Conservation (phyloP, 2,888 invertebrate species). For the Petrolisthes cinctipes region DNA sequence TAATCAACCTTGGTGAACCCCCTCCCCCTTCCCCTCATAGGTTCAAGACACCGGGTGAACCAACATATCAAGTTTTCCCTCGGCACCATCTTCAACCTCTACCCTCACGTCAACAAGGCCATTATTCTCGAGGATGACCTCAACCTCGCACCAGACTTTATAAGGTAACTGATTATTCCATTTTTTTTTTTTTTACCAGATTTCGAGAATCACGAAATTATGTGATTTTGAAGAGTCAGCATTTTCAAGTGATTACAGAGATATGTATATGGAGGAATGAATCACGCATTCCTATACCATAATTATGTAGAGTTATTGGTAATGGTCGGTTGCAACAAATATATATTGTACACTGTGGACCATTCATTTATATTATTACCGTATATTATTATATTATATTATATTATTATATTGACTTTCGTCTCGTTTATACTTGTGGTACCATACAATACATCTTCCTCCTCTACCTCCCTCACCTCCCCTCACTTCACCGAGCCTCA, state of each 20-base stretch:
- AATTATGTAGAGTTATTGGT: neutral
- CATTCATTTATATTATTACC: too few relatives aligned
- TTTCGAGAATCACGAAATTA: neutral
- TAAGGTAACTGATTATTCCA: slow-evolving; percentile 40
- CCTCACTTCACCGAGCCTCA: neutral
- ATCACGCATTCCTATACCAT: neutral
- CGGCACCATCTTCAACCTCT: slow-evolving; percentile 25
- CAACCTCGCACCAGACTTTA: slow-evolving; percentile 54
- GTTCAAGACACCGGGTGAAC: slow-evolving; percentile 53
- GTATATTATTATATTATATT: too few relatives aligned
- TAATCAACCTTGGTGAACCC: too few relatives aligned
- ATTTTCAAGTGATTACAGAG: neutral
- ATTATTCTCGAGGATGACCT: slow-evolving; percentile 63
- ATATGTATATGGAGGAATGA: neutral
- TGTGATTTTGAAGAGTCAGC: neutral
- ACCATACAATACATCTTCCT: neutral
- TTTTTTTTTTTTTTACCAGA: too few relatives aligned
- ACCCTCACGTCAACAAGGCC: slow-evolving; percentile 36
- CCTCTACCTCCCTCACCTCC: neutral
- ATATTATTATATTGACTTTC: too few relatives aligned
- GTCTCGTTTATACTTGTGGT: too few relatives aligned
- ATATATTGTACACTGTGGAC: too few relatives aligned
- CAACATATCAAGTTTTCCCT: slow-evolving; percentile 54
- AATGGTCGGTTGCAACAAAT: too few relatives aligned
- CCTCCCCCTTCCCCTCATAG: neutral